phyloP scores from a whole-genome alignment of 2,797 vertebrate species.

The Helarctos malayanus region DNA sequence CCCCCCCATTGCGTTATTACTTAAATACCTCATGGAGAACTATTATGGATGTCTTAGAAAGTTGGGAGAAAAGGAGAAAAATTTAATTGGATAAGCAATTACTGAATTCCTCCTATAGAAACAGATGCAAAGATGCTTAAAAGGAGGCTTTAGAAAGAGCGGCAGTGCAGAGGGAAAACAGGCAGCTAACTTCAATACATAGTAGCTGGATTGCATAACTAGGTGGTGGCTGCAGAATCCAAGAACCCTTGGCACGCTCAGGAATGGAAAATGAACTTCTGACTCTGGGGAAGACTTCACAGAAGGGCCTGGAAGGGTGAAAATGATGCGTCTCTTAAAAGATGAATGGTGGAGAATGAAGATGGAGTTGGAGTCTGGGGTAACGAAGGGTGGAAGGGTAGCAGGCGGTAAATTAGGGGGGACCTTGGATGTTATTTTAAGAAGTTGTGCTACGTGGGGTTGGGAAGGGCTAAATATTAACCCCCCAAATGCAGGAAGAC shows the following conservation, averaged over 20 bases:
- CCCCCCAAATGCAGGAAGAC: neutral
- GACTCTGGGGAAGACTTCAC: neutral
- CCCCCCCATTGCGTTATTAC: neutral
- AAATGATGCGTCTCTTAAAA: neutral
- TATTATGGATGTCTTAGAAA: neutral
- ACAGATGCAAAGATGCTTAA: neutral
- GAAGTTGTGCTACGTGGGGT: neutral
- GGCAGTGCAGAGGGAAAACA: neutral
- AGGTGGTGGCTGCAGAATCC: neutral
- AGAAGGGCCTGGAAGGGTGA: neutral
- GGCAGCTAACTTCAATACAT: neutral
- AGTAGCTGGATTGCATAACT: neutral
- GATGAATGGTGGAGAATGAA: neutral
- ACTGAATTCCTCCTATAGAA: neutral
- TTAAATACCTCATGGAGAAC: neutral
- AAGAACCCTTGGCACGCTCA: neutral
- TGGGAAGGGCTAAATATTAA: neutral
- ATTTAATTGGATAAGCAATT: neutral
- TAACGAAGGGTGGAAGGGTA: neutral
- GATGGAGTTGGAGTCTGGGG: neutral
- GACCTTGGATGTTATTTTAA: slow-evolving; percentile 7
- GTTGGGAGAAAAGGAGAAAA: neutral
- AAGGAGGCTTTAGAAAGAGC: neutral
- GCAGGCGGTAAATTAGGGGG: neutral
- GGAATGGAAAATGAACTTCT: slow-evolving; percentile 47